Evolutionary conservation across 92 coral and sea anemone genomes (phyloP).

Genomic region (Zoanthus sansibaricus): DNA sequence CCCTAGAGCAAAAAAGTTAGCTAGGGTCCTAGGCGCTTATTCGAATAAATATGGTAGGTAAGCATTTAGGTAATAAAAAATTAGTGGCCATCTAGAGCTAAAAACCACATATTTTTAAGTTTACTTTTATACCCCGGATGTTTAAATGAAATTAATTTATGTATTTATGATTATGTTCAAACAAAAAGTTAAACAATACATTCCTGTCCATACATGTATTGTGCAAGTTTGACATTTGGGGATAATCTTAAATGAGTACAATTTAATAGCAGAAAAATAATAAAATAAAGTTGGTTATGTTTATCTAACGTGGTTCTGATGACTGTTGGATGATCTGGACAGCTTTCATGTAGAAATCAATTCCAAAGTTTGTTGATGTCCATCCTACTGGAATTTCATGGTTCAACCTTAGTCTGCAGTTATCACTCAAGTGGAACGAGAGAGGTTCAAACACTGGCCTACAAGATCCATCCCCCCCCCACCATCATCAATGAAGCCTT

Average conservation of each 20-base stretch:
- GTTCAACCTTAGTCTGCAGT: slow-evolving; percentile 45
- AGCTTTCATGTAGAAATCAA: slow-evolving; percentile 54
- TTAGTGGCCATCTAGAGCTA: not conserved
- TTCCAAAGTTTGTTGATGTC: slow-evolving; percentile 47
- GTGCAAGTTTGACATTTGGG: slow-evolving; percentile 31
- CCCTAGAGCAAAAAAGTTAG: slow-evolving; percentile 19
- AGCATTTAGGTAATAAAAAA: slow-evolving; percentile 17
- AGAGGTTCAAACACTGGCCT: slow-evolving; percentile 58
- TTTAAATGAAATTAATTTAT: not conserved
- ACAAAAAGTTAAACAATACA: slow-evolving; percentile 24
- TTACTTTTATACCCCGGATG: not conserved
- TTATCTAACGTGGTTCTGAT: slow-evolving; percentile 16
- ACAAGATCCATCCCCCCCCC: slow-evolving; percentile 46
- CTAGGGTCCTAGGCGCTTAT: not conserved
- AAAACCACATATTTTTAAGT: slow-evolving; percentile 17
- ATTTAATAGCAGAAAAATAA: slow-evolving; percentile 29
- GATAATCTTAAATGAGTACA: slow-evolving; percentile 23
- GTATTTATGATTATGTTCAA: slow-evolving; percentile 24
- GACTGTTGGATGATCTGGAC: slow-evolving; percentile 51
- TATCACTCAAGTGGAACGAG: slow-evolving; percentile 40
- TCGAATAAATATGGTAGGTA: slow-evolving; percentile 10
- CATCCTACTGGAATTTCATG: slow-evolving; percentile 32
- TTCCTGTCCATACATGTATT: slow-evolving; percentile 23
- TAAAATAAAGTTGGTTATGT: slow-evolving; percentile 23
- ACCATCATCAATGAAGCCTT: slow-evolving; percentile 44